These are phyloP conservation scores for Pristionchus fissidentatus DNA, from an alignment of 2,888 invertebrate genomes.

Conservation along the genomic window DNA sequence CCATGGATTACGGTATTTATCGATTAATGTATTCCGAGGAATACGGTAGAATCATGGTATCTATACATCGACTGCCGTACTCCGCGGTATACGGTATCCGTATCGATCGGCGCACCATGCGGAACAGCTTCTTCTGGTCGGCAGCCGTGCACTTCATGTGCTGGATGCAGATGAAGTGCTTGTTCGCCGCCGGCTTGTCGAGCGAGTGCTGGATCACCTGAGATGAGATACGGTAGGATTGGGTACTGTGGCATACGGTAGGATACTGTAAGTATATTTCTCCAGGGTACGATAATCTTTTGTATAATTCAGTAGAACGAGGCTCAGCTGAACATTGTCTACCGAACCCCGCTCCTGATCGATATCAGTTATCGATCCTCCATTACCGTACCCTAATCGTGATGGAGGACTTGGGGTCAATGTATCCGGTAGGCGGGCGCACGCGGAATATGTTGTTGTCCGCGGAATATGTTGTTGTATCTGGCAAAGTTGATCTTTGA, in stretches of 20 bases:
- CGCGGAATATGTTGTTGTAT: not conserved
- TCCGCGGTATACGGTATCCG: not conserved
- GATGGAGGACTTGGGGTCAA: not conserved
- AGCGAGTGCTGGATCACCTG: constrained; percentile 26
- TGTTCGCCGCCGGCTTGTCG: not conserved
- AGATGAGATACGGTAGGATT: not conserved
- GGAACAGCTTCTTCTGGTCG: constrained; percentile 1
- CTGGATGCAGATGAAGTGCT: constrained; percentile 3
- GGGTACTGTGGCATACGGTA: not conserved
- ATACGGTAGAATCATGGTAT: not conserved
- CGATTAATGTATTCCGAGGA: not conserved
- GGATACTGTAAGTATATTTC: no score
- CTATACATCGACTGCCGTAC: not conserved
- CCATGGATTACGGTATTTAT: not conserved
- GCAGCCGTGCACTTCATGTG: not conserved
- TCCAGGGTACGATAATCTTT: no score
- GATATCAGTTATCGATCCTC: no score
- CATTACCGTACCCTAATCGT: not conserved
- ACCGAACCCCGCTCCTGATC: no score
- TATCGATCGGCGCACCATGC: not conserved
- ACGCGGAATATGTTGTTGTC: constrained; percentile 1
- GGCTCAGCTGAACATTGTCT: no score
- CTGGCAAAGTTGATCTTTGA: not conserved
- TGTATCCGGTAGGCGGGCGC: not conserved
- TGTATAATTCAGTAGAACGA: no score